Conservation (phyloP, 2,888 invertebrate genomes). For the Leucophenga maculata region DNA sequence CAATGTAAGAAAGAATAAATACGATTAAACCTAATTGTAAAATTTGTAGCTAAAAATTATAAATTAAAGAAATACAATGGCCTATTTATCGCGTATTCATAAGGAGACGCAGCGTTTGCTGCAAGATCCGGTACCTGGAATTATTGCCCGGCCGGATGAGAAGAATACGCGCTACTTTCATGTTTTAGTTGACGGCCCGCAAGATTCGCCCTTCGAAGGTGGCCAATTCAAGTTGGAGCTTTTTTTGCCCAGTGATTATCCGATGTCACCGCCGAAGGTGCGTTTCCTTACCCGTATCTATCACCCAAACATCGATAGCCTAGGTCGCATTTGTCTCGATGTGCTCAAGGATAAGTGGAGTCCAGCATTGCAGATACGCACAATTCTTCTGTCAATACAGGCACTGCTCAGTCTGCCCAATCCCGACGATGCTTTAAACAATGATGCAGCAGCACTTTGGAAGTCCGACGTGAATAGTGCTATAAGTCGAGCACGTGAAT, state of each 20-base stretch:
- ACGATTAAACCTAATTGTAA: too few relatives aligned
- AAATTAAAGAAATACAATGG: conserved; percentile 75
- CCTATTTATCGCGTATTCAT: conserved; percentile 78
- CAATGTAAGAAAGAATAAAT: conserved; percentile 68
- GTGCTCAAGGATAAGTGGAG: conserved; percentile 98
- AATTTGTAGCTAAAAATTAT: too few relatives aligned
- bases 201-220: conserved; percentile 96
- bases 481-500: conserved; percentile 92
- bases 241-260: conserved; percentile 98
- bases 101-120: conserved; percentile 97
- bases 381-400: conserved; percentile 96
- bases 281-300: conserved; percentile 99
- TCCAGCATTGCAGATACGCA: conserved; percentile 97
- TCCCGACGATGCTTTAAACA: conserved; percentile 96
- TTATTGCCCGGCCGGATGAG: conserved; percentile 94
- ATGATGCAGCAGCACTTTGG: conserved; percentile 98
- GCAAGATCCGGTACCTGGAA: conserved; percentile 97
- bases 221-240: conserved; percentile 97
- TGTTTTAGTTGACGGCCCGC: conserved; percentile 92
- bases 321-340: conserved; percentile 97
- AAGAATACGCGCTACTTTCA: conserved; percentile 96
- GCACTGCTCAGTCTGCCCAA: conserved; percentile 97
- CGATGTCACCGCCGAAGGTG: conserved; percentile 99
- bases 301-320: conserved; percentile 99
- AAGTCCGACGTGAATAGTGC: conserved; percentile 97